Conservation (phyloP, 2,888 invertebrate genomes). For the Parochlus steinenii region DNA sequence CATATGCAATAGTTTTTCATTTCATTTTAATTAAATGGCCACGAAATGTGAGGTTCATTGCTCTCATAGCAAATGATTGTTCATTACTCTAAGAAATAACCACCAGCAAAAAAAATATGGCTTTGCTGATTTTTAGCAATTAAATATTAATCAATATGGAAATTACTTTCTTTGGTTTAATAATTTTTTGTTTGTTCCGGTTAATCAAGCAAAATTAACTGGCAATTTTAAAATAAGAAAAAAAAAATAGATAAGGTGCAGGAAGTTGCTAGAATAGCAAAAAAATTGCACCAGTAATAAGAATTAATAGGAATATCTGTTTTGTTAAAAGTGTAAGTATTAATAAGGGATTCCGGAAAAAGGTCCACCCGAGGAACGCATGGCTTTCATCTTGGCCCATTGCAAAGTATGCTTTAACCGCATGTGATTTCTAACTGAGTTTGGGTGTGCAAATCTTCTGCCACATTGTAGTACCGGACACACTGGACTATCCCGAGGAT, state of each 20-base stretch:
- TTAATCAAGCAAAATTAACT: not conserved
- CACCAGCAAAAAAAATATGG: too few species aligned
- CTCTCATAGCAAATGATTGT: too few species aligned
- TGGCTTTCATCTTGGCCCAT: constrained; percentile 71
- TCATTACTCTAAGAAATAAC: too few species aligned
- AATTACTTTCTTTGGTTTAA: not conserved
- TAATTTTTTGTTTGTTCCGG: not conserved
- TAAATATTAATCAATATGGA: too few species aligned
- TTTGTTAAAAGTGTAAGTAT: not conserved
- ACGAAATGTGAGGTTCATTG: too few species aligned
- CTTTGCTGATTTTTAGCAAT: too few species aligned
- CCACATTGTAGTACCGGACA: constrained; percentile 65
- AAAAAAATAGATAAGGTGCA: too few species aligned
- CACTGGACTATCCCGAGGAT: constrained; percentile 67
- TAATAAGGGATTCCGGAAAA: constrained; percentile 26
- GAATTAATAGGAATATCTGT: not conserved
- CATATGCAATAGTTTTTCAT: too few species aligned
- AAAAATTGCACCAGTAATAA: too few species aligned
- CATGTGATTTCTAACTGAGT: constrained; percentile 78
- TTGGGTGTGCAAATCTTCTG: constrained; percentile 63
- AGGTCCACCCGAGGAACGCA: constrained; percentile 31
- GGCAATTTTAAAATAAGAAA: not conserved
- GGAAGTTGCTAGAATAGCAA: too few species aligned
- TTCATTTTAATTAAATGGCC: too few species aligned
- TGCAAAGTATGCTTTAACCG: constrained; percentile 63